Evolutionary conservation across 2,888 invertebrate genomes (phyloP), one percentile per base, ranked within the genome.

Genomic region (Rhorus exstirpatorius): DNA sequence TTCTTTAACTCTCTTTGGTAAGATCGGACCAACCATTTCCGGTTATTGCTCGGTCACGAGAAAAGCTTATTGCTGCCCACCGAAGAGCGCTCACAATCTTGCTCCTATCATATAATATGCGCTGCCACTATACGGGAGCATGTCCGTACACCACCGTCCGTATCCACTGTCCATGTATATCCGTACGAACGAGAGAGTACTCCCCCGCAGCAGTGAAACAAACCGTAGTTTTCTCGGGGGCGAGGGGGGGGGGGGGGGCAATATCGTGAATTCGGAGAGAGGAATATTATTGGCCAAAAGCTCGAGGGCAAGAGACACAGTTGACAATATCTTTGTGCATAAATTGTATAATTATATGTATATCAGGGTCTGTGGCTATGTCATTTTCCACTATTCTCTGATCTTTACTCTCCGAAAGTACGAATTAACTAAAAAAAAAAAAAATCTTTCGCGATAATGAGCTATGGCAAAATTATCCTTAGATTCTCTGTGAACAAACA

Each of bases 1-100:
- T 38, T 14, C 31, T 8, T n/a, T 12, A 17, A 3, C 77, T 38
- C 60, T 53, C 70, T 38, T 38, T 49, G 63, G 61, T 31, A 68
- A 53, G 65, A 72, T 53, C 58, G 74, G 46, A 55, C 65, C 41
- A 70, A 63, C 58, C 55, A 76, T 79, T 84, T 83, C 79, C 83
- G 70, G 79, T 83, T 84, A 85, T 85, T 85, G 83, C 77, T 71
- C 78, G 76, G 79, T 85, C 85, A 85, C 81, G 79, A 78, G 58
- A 78, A 67, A 77, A 81, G 85, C 80, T 83, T 85, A 85, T 85
- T 83, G 84, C 79, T 35, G 70, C 55, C 14, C 55, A 61, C 31
- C 60, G 38, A 74, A 55, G 41, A 58, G 53, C 65, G 71, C 51
- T 74, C 46, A 31, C 80, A 55, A 67, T 41, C 65, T 53, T 71